Percentiles rank a stretch among this genome's conserved stretches.
phyloP scores from a whole-genome alignment of 1,140 invertebrate species.

The Drosophila guanche region DNA sequence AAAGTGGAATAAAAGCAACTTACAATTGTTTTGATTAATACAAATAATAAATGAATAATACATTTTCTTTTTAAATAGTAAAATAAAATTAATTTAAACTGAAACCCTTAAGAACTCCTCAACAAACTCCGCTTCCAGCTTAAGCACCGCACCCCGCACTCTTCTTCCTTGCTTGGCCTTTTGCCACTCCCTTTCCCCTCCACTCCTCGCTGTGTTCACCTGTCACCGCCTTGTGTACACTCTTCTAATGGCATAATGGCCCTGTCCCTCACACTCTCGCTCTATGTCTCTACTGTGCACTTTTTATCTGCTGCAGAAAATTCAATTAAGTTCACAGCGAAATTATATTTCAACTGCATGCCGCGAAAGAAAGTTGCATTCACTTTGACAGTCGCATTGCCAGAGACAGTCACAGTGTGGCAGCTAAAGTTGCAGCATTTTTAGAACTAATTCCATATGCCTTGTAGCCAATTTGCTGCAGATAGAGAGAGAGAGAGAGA shows the following conservation, averaged over 20 bases:
- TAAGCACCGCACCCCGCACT: no score
- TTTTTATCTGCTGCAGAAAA: constrained; percentile 21
- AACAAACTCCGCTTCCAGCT: no score
- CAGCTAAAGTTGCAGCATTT: constrained; percentile 43
- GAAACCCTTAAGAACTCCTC: no score
- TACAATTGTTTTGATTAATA: no score
- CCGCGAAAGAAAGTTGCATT: constrained; percentile 35
- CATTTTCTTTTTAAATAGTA: no score
- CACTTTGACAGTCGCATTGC: constrained; percentile 39
- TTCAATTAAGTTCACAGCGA: constrained; percentile 65
- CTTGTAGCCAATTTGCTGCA: constrained; percentile 66
- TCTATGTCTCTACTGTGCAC: background rate
- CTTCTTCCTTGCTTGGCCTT: no score
- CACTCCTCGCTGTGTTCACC: background rate
- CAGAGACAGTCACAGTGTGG: constrained; percentile 66
- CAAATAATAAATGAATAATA: no score
- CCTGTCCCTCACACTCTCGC: constrained; percentile 5
- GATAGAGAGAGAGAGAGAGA: background rate
- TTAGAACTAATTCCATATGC: constrained; percentile 78
- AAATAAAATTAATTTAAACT: no score
- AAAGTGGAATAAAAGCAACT: no score
- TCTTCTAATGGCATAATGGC: constrained; percentile 18
- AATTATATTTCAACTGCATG: constrained; percentile 60
- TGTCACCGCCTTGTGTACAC: background rate
- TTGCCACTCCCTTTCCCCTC: no score